Evolutionary conservation across 1,140 invertebrate genomes (phyloP), one percentile per base, ranked within the genome.

Genomic region (Drosophila teissieri): DNA sequence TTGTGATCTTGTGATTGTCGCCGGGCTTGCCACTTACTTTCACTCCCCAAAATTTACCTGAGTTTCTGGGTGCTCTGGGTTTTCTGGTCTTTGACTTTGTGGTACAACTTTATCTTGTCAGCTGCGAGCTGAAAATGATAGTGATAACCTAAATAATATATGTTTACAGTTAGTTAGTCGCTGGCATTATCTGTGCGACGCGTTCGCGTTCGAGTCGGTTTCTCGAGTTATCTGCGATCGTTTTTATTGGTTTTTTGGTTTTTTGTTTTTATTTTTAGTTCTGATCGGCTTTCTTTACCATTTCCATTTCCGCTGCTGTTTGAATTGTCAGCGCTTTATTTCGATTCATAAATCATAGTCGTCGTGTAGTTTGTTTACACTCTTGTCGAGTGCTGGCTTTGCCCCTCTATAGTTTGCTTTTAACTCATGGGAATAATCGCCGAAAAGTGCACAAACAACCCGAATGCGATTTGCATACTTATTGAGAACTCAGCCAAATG

Each of bases 121-220:
- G 79, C 44, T 56, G 53, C 44, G 45, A 73, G 51, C 72, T 48
- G 34, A 63, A 73, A 82, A 72, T 75, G 78, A 81, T 86, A 88
- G 72, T 79, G 83, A 86, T 86, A 86, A 86, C 83, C 83, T 86
- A 86, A 73, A 79, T 86, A 62, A 60, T 74, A 81, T 46, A 64
- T 64, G 70, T 54, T 78, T 74, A 70, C 64, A 74, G 69, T 74
- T 63, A 76, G 75, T 88, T 86, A 88, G 82, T 82, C 56, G 64
- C 58, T 52, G 49, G 65, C 76, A 76, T 73, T 84, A 78, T 80
- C 81, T 74, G 40, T 12, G 51, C 53, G 40, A 53, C 45, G 58
- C 60, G 60, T 69, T 80, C 45, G 58, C 60, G 55, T 69, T 80
- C 46, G 45, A 73, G 54, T 68, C 70, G 61, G 53, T 56, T 22